Evolutionary conservation across 2,888 invertebrate genomes (phyloP).

Genomic region (Ryuthela nishihirai): DNA sequence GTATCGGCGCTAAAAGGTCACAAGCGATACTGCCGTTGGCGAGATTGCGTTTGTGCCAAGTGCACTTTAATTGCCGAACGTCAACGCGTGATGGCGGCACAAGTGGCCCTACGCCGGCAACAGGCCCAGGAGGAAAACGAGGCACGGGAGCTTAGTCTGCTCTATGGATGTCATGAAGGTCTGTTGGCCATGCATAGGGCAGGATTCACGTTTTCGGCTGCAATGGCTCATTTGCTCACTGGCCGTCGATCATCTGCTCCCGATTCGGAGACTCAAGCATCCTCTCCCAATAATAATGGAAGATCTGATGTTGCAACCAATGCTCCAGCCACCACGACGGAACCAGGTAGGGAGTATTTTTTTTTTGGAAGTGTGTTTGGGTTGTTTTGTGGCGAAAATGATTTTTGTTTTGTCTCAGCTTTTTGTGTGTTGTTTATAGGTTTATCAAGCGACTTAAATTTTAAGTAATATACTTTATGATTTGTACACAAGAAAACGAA

Average conservation of each 20-base stretch:
- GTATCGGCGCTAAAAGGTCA: conserved; percentile 73
- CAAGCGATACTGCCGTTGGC: conserved; percentile 89
- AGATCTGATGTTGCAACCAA: background rate
- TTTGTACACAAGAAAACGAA: too few relatives aligned
- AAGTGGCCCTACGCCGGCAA: conserved; percentile 60
- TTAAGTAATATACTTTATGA: too few relatives aligned
- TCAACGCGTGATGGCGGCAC: conserved; percentile 97
- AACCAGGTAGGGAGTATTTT: too few relatives aligned
- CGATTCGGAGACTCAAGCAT: background rate
- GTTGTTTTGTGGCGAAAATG: too few relatives aligned
- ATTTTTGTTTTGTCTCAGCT: too few relatives aligned
- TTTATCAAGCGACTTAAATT: too few relatives aligned
- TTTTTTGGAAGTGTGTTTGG: too few relatives aligned
- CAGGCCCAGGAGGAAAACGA: conserved; percentile 94
- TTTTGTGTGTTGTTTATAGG: too few relatives aligned
- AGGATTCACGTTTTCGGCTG: conserved; percentile 44
- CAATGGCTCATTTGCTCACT: conserved; percentile 41
- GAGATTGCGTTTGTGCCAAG: conserved; percentile 96
- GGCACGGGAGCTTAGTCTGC: conserved; percentile 85
- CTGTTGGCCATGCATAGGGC: conserved; percentile 43
- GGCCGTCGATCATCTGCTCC: too few relatives aligned
- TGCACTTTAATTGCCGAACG: conserved; percentile 96
- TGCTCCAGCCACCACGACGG: background rate
- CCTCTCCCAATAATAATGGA: too few relatives aligned
- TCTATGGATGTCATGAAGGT: conserved; percentile 65